Conservation (phyloP, 2,888 invertebrate genomes). For the Amphiduros pacificus region DNA sequence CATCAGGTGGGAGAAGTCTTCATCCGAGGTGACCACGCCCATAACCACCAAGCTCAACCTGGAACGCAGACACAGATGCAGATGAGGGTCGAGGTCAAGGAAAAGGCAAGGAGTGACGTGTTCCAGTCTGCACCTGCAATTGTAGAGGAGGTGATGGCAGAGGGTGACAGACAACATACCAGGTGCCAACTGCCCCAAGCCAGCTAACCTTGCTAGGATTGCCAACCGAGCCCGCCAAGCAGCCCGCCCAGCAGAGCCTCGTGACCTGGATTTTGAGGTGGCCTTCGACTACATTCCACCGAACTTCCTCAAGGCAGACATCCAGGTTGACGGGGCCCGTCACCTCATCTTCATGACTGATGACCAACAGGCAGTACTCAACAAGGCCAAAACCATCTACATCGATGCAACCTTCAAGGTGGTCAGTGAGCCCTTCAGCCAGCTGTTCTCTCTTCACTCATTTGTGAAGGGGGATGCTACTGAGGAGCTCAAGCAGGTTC, state of each 20-base stretch:
- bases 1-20: not conserved
- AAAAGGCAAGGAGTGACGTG: not conserved
- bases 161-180: not conserved
- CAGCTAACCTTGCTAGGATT: not conserved
- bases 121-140: not conserved
- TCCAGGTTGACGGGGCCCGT: slow-evolving; percentile 1
- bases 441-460: slow-evolving; percentile 19
- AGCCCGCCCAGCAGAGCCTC: not conserved
- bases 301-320: slow-evolving; percentile 8
- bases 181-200: not conserved
- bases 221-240: not conserved
- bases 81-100: not conserved
- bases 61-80: not conserved
- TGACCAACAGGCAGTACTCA: not conserved
- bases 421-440: slow-evolving; percentile 16
- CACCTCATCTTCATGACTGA: slow-evolving; percentile 19
- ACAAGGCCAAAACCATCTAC: slow-evolving; percentile 13
- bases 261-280: slow-evolving; percentile 6
- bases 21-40: not conserved
- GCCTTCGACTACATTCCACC: not conserved
- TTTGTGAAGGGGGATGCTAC: slow-evolving; percentile 11
- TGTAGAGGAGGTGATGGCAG: not conserved
- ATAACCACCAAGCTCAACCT: not conserved
- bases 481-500: slow-evolving; percentile 16
- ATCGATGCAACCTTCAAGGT: slow-evolving; percentile 22